Evolutionary conservation across 2,888 invertebrate species (phyloP).

Genomic region (Torymus auratus): DNA sequence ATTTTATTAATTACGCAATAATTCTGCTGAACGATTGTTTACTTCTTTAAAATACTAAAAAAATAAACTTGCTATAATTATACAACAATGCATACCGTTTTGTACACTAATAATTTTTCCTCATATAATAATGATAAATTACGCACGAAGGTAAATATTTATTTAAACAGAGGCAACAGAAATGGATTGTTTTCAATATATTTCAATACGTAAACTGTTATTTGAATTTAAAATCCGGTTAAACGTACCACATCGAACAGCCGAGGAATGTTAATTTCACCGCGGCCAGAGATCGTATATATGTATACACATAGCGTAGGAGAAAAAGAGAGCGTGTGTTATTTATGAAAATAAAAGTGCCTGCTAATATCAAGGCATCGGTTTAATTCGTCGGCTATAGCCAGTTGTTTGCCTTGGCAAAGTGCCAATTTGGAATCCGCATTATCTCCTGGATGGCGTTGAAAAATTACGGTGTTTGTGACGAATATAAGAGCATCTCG

Average conservation of each 20-base stretch:
- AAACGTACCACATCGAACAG: background rate
- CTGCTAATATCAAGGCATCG: slow-evolving; percentile 41
- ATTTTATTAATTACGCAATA: no score
- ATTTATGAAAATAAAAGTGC: slow-evolving; percentile 51
- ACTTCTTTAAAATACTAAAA: no score
- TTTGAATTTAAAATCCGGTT: background rate
- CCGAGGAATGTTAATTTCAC: slow-evolving; percentile 22
- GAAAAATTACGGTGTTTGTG: slow-evolving; percentile 53
- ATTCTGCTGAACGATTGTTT: no score
- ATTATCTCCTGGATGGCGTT: slow-evolving; percentile 46
- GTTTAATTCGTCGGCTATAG: slow-evolving; percentile 49
- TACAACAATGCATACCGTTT: no score
- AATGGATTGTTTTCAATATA: background rate
- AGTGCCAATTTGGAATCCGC: slow-evolving; percentile 52
- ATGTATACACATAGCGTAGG: background rate
- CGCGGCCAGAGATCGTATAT: background rate
- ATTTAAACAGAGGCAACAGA: background rate
- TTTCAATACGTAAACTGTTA: slow-evolving; percentile 1
- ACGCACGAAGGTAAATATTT: background rate
- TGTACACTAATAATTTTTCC: no score
- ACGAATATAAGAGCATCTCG: slow-evolving; percentile 38
- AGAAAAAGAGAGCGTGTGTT: slow-evolving; percentile 35
- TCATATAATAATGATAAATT: no score
- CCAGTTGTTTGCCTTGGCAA: slow-evolving; percentile 53
- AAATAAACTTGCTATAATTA: no score